phyloP scores from a whole-genome alignment of 2,113 vertebrate genomes.

The Phocoena sinus region DNA sequence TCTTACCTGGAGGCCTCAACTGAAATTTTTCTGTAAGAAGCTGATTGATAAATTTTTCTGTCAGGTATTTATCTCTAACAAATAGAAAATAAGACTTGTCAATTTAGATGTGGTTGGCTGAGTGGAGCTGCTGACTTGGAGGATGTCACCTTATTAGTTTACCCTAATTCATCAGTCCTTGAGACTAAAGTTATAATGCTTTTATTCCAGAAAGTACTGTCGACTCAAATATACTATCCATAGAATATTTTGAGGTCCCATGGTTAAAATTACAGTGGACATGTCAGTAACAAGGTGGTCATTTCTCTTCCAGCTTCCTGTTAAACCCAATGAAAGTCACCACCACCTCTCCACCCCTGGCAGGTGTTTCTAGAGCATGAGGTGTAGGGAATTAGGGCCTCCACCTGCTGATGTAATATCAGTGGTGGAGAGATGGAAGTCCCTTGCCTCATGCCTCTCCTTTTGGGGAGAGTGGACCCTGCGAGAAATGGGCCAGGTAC shows the following conservation, averaged over 20 bases:
- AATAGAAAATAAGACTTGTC: background rate
- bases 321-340: background rate
- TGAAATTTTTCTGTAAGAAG: background rate
- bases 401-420: background rate
- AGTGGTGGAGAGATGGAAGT: no score
- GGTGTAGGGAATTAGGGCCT: background rate
- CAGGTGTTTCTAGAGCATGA: background rate
- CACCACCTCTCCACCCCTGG: background rate
- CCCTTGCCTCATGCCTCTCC: no score
- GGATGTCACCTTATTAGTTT: background rate
- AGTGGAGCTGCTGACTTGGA: background rate
- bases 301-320: background rate
- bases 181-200: background rate
- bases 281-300: no score
- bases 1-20: background rate
- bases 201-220: background rate
- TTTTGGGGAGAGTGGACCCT: background rate
- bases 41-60: background rate
- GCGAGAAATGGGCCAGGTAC: background rate
- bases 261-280: background rate
- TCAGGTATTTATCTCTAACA: background rate
- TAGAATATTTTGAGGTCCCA: background rate
- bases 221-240: background rate
- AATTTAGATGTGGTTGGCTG: no score
- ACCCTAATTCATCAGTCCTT: background rate